Evolutionary conservation across 2,113 vertebrate species (phyloP).

Genomic region (Paralichthys olivaceus): DNA sequence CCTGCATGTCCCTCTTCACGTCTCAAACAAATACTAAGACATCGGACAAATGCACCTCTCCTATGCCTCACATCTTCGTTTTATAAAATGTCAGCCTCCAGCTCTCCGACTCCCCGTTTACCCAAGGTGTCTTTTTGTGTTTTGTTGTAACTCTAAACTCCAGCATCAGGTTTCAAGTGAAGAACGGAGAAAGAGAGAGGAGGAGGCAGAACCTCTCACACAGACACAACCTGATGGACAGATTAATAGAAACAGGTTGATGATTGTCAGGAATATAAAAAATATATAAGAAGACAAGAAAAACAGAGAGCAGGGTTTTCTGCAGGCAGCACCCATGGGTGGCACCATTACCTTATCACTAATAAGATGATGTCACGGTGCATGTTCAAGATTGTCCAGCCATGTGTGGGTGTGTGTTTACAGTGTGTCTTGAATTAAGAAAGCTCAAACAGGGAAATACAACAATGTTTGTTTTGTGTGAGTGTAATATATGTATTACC

Average conservation of each 20-base stretch:
- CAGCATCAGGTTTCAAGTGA: conserved; percentile 49
- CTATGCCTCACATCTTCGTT: conserved; percentile 42
- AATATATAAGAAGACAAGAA: too few species aligned
- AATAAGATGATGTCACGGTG: too few species aligned
- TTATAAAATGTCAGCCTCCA: conserved; percentile 19
- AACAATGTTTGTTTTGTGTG: too few species aligned
- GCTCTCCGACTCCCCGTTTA: conserved; percentile 5
- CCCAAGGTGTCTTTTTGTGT: conserved; percentile 29
- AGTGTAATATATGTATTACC: too few species aligned
- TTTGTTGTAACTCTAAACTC: conserved; percentile 65
- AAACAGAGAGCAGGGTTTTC: too few species aligned
- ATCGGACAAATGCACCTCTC: conserved; percentile 32
- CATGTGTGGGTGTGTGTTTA: too few species aligned
- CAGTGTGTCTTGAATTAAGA: too few species aligned
- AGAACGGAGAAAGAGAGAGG: conserved; percentile 8
- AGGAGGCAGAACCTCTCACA: background rate
- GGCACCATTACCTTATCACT: too few species aligned
- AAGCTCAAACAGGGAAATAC: too few species aligned
- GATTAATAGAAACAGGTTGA: background rate
- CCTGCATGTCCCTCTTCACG: background rate
- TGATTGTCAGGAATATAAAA: too few species aligned
- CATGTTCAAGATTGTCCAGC: too few species aligned
- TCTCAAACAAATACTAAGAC: conserved; percentile 22
- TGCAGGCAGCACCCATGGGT: too few species aligned
- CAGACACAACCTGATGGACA: background rate